Base-by-base conservation (phyloP, 1,140 invertebrate species). In the Ladona fulva region DNA sequence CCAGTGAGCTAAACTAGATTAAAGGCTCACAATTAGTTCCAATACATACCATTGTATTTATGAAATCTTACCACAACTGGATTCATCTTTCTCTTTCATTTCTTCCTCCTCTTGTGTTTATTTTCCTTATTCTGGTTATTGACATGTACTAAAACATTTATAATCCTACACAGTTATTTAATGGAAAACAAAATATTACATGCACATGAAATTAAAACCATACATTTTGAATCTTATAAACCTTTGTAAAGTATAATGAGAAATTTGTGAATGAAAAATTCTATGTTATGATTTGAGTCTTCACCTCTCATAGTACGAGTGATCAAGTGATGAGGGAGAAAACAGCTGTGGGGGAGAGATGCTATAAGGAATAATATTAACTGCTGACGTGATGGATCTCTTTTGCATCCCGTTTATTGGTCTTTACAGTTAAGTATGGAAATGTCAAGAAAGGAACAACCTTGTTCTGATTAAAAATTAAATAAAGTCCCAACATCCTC, bases 131-230 rank as follows among this genome's bases (percentile, higher is more conserved):
- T 66, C 52, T 66, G 52, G 52, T 66, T 66, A 66, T 66, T 66
- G 52, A 66, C 52, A 66, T 66, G 52, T 66, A 66, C 52, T 66
- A 66, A 66, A 66, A 66, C 52, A 66, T 66, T 66, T 66, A 19
- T 19, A 19, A 66, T 66, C 52, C 52, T 66, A 66, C 52, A 66
- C 52, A 66, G 52, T 66, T 66, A 66, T 66, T 66, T 66, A 66
- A 66, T 66, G n/a, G 52, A 66, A 66, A 66, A 66, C 52, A 66
- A 66, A 66, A 66, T 22, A 66, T 66, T 66, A 66, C 52, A 66
- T 66, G 52, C 52, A 66, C 52, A 66, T 66, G 52, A 66, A 66
- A 66, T 66, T 66, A 66, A 66, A 66, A 66, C 16, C 52, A 16
- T 19, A 19, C 14, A 16, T 19, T 66, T 66, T 66, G 52, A 22